These are phyloP conservation scores for Drosophila paulistorum DNA, from an alignment of 1,140 invertebrate species.

Conservation along the genomic window DNA sequence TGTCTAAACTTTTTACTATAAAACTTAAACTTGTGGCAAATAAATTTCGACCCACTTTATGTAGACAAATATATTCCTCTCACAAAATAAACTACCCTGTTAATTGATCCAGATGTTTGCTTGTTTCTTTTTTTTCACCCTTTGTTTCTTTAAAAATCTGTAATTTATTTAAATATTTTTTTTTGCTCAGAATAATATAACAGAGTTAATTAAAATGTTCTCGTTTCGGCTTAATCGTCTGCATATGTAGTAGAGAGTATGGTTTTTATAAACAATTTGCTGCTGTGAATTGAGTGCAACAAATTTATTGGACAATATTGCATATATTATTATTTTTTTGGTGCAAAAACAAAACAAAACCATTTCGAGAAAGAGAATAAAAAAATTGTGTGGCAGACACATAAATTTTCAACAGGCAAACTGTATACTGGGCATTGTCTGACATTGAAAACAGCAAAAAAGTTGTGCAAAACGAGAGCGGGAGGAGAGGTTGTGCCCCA, in stretches of 20 bases:
- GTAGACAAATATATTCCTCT: neutral
- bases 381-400: constrained; percentile 55
- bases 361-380: constrained; percentile 15
- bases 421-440: constrained; percentile 52
- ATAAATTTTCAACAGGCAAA: constrained; percentile 72
- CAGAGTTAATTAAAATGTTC: constrained; percentile 5
- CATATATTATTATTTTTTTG: constrained; percentile 30
- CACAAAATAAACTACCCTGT: neutral
- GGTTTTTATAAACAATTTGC: constrained; percentile 48
- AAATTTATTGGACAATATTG: constrained; percentile 69
- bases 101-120: neutral
- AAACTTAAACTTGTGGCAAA: too few species aligned
- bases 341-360: constrained; percentile 37
- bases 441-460: constrained; percentile 70
- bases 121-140: neutral
- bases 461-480: constrained; percentile 5
- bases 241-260: neutral
- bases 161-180: neutral
- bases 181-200: neutral
- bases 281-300: constrained; percentile 26
- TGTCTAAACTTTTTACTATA: too few species aligned
- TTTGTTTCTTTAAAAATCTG: neutral
- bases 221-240: constrained; percentile 1
- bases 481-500: constrained; percentile 14
- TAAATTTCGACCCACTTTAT: too few species aligned